Percentiles rank a stretch among this genome's conserved stretches.
Conservation (phyloP, 23 tunicate genomes). For the Pegea sp. region DNA sequence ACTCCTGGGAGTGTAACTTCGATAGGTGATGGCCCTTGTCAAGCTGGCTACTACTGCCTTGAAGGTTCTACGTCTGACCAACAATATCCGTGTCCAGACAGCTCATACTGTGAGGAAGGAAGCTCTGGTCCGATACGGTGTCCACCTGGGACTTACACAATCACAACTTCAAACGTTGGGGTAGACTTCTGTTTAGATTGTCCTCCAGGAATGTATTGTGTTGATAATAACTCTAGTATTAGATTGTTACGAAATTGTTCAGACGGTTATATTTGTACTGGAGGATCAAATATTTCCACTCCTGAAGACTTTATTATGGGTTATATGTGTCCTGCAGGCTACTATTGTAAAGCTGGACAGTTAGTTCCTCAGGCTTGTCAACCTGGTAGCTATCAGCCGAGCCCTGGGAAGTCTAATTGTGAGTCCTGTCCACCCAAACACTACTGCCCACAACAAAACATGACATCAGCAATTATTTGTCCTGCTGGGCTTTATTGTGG, state of each 20-base stretch:
- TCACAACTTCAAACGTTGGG: slow-evolving; percentile 2
- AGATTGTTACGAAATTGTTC: slow-evolving; percentile 13
- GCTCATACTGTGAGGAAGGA: slow-evolving; percentile 36
- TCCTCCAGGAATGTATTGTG: slow-evolving; percentile 56
- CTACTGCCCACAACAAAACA: slow-evolving; percentile 26
- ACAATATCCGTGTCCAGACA: slow-evolving; percentile 27
- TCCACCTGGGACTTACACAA: slow-evolving; percentile 44
- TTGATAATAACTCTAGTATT: slow-evolving; percentile 4
- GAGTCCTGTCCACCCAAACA: slow-evolving; percentile 30
- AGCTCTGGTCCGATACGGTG: slow-evolving; percentile 30
- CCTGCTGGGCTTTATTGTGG: slow-evolving; percentile 56
- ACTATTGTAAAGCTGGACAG: slow-evolving; percentile 20
- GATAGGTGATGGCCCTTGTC: slow-evolving; percentile 33
- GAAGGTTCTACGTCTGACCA: slow-evolving; percentile 20
- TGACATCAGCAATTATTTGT: slow-evolving; percentile 22
- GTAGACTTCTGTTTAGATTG: slow-evolving; percentile 23
- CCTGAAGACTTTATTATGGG: slow-evolving; percentile 36
- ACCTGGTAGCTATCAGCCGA: slow-evolving; percentile 30
- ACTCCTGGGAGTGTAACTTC: slow-evolving; percentile 12
- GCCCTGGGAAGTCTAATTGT: slow-evolving; percentile 16
- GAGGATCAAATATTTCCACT: slow-evolving; percentile 48
- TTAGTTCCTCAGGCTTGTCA: slow-evolving; percentile 7
- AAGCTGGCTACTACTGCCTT: slow-evolving; percentile 53
- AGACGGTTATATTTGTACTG: slow-evolving; percentile 51
- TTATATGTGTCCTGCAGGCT: slow-evolving; percentile 59